Evolutionary conservation across 2,888 invertebrate genomes (phyloP).

Genomic region (Pollenia labialis): DNA sequence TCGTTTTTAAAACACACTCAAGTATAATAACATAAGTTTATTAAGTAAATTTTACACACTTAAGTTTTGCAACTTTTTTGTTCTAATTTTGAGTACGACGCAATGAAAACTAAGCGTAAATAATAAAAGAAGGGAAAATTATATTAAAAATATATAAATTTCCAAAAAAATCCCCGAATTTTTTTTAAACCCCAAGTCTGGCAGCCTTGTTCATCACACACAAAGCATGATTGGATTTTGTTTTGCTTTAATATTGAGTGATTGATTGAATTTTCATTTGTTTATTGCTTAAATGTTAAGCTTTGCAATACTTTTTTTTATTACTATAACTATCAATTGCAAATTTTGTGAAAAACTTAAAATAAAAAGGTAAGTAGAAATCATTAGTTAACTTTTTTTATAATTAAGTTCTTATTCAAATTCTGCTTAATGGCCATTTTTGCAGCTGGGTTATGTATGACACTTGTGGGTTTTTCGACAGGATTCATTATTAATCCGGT

Average conservation of each 20-base stretch:
- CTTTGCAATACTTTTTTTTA: slow-evolving; percentile 7
- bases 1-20: too few species aligned
- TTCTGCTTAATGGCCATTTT: slow-evolving; percentile 48
- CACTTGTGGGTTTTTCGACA: slow-evolving; percentile 32
- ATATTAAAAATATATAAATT: too few species aligned
- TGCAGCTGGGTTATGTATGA: slow-evolving; percentile 43
- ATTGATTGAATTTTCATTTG: slow-evolving; percentile 53
- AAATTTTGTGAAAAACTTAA: slow-evolving; percentile 42
- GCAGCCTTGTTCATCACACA: too few species aligned
- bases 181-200: too few species aligned
- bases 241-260: slow-evolving; percentile 49
- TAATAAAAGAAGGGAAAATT: too few species aligned
- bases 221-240: slow-evolving; percentile 59
- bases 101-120: too few species aligned
- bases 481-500: slow-evolving; percentile 14
- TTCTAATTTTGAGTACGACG: too few species aligned
- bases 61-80: too few species aligned
- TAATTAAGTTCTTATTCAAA: slow-evolving; percentile 68
- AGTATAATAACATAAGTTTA: too few species aligned
- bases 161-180: too few species aligned
- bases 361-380: slow-evolving; percentile 51
- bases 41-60: too few species aligned
- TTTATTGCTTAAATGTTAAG: slow-evolving; percentile 67
- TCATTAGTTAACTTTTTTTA: slow-evolving; percentile 70
- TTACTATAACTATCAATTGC: slow-evolving; percentile 26